These are phyloP conservation scores for Agrochola circellaris DNA, from an alignment of 2,888 invertebrate species.

Conservation along the genomic window DNA sequence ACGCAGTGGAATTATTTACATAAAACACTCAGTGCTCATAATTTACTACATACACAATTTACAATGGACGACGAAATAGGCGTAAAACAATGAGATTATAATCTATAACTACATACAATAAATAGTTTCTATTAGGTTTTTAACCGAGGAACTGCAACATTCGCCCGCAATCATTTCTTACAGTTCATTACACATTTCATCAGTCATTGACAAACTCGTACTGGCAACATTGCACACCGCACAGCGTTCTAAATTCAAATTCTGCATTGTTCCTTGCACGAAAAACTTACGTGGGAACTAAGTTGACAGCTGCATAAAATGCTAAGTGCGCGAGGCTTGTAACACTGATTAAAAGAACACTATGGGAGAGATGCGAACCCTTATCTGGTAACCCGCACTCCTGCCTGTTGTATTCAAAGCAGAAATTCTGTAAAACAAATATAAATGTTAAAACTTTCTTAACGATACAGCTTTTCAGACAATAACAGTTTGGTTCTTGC, in stretches of 20 bases:
- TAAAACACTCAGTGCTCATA: slow-evolving; percentile 63
- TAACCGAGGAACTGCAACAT: slow-evolving; percentile 70
- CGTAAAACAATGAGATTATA: slow-evolving; percentile 66
- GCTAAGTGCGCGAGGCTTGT: slow-evolving; percentile 73
- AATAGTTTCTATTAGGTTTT: slow-evolving; percentile 66
- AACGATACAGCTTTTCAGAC: slow-evolving; percentile 10
- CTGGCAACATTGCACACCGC: slow-evolving; percentile 60
- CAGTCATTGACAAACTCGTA: slow-evolving; percentile 57
- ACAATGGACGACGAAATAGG: slow-evolving; percentile 67
- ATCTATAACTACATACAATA: slow-evolving; percentile 57
- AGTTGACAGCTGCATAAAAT: slow-evolving; percentile 54
- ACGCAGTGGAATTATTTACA: slow-evolving; percentile 64
- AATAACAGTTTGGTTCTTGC: slow-evolving; percentile 24
- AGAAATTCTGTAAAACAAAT: slow-evolving; percentile 84
- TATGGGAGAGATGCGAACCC: slow-evolving; percentile 68
- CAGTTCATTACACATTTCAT: slow-evolving; percentile 64
- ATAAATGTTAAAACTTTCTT: slow-evolving; percentile 28
- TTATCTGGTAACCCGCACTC: slow-evolving; percentile 80
- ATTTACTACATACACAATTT: slow-evolving; percentile 61
- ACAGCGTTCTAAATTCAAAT: slow-evolving; percentile 54
- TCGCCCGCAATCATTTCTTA: slow-evolving; percentile 64
- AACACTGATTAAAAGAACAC: slow-evolving; percentile 72
- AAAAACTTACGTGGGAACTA: slow-evolving; percentile 67
- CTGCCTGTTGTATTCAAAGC: slow-evolving; percentile 85
- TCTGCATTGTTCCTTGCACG: slow-evolving; percentile 44